phyloP scores from a whole-genome alignment of 2,888 invertebrate genomes.

The Heliconius ethilla region DNA sequence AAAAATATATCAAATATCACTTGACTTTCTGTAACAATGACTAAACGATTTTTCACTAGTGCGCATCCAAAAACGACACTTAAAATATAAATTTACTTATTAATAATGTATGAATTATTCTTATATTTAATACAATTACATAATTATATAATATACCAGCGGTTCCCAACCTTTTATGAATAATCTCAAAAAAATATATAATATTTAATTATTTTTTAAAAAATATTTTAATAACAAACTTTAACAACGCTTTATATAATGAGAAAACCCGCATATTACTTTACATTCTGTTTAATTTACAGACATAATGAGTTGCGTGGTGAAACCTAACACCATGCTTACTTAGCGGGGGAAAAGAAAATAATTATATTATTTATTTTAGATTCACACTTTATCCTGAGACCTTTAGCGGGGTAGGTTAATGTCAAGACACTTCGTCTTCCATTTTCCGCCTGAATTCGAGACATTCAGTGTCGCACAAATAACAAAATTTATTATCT shows the following conservation, averaged over 20 bases:
- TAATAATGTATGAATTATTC: not conserved
- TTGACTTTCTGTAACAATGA: not conserved
- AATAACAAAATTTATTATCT: not conserved
- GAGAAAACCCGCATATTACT: too few species aligned
- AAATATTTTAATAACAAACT: too few species aligned
- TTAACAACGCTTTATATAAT: too few species aligned
- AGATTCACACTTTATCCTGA: not conserved
- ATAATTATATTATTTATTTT: not conserved
- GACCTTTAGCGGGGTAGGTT: not conserved
- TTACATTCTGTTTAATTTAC: too few species aligned
- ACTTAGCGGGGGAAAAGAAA: too few species aligned
- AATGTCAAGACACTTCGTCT: not conserved
- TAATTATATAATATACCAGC: constrained; percentile 2
- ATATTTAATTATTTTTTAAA: not conserved
- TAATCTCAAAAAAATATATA: not conserved
- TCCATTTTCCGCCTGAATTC: not conserved
- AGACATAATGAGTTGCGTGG: too few species aligned
- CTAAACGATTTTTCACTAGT: not conserved
- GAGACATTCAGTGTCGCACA: too few species aligned
- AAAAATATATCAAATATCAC: not conserved
- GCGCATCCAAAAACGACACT: not conserved
- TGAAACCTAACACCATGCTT: too few species aligned
- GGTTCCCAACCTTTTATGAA: constrained; percentile 3
- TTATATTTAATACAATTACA: not conserved
- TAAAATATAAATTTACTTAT: not conserved